These are phyloP conservation scores for Glareola pratincola DNA, from an alignment of 2,113 vertebrate species.

Conservation along the genomic window DNA sequence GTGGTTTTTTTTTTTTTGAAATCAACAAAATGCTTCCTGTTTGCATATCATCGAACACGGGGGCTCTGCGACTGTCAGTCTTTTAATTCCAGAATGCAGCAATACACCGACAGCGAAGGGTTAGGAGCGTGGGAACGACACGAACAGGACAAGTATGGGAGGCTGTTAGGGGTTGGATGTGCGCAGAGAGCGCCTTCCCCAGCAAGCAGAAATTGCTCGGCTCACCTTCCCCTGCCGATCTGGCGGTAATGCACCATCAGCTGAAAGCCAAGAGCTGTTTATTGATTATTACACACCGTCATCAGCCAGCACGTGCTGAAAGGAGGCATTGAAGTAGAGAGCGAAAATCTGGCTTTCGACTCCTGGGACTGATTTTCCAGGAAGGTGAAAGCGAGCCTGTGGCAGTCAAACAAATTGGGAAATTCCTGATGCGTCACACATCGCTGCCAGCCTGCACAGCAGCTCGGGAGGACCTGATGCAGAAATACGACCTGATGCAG, in stretches of 20 bases:
- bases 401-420: slow-evolving; percentile 23
- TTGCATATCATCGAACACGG: background rate
- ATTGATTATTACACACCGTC: background rate
- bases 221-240: background rate
- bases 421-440: slow-evolving; percentile 17
- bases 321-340: background rate
- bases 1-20: background rate
- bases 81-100: background rate
- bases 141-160: background rate
- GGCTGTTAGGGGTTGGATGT: background rate
- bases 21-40: background rate
- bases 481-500: background rate
- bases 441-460: background rate
- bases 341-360: background rate
- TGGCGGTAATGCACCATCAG: background rate
- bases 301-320: slow-evolving; percentile 17
- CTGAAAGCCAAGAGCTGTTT: slow-evolving; percentile 22
- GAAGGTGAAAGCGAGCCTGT: slow-evolving; percentile 27
- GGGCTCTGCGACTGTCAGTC: background rate
- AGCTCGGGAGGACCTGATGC: background rate
- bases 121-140: background rate
- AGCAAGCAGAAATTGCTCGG: background rate
- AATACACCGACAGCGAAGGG: background rate
- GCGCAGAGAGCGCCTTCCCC: background rate
- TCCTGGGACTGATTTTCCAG: slow-evolving; percentile 31